Percentiles rank a stretch among this genome's conserved stretches.
phyloP scores from a whole-genome alignment of 1,140 invertebrate genomes.

The Eulimnadia texana region DNA sequence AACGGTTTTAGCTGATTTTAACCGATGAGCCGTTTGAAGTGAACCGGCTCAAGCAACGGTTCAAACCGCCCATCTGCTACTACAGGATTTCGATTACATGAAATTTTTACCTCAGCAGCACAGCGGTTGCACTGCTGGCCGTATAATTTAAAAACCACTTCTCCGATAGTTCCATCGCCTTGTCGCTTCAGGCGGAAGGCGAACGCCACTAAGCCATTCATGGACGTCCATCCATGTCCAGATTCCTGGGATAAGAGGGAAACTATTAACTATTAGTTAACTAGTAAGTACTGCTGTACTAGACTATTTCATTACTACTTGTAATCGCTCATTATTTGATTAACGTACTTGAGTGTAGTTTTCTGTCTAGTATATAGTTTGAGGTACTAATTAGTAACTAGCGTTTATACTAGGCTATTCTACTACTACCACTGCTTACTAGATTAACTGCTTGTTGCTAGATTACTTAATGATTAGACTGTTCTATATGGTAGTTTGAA shows the following conservation, averaged over 20 bases:
- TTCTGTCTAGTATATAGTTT: no score
- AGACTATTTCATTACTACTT: neutral
- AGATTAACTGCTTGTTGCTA: no score
- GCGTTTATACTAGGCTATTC: neutral
- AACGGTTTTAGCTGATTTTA: neutral
- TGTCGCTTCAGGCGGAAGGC: constrained; percentile 32
- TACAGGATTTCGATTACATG: neutral
- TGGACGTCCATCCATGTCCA: constrained; percentile 37
- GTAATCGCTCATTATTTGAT: no score
- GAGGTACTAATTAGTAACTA: neutral
- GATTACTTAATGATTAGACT: no score
- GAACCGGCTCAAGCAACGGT: neutral
- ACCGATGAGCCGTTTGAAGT: neutral
- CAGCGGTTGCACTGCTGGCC: constrained; percentile 36
- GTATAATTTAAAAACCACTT: constrained; percentile 33
- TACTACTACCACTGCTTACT: no score
- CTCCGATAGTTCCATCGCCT: constrained; percentile 20
- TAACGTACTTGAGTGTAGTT: no score
- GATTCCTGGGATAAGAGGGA: constrained; percentile 28
- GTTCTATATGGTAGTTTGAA: no score
- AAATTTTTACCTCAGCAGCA: constrained; percentile 7
- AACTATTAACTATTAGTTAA: neutral
- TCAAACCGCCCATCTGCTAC: neutral
- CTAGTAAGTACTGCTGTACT: neutral
- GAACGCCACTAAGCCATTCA: constrained; percentile 36